phyloP scores from a whole-genome alignment of 2,113 vertebrate genomes.

The Uropsilus gracilis region DNA sequence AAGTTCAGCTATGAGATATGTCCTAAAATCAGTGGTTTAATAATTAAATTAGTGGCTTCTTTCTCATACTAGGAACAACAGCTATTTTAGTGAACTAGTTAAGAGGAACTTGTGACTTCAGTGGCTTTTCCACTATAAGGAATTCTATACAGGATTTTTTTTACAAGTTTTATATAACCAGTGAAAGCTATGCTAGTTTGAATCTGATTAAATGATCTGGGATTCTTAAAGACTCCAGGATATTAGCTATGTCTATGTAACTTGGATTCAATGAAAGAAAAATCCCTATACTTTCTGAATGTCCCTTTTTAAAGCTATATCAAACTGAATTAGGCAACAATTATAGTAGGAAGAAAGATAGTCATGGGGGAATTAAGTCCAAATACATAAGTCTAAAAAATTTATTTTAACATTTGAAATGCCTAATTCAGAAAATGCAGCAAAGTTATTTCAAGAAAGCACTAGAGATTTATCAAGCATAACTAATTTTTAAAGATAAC shows the following conservation, averaged over 20 bases:
- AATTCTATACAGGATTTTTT: neutral
- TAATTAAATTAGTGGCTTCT: neutral
- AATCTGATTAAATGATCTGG: conserved; percentile 4
- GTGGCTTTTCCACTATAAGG: neutral
- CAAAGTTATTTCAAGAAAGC: neutral
- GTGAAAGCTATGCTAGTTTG: neutral
- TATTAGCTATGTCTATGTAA: conserved; percentile 33
- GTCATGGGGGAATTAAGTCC: neutral
- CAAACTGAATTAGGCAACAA: conserved; percentile 44
- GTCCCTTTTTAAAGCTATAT: neutral
- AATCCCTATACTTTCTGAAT: neutral
- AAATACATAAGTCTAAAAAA: neutral
- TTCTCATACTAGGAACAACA: neutral
- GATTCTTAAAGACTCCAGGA: neutral
- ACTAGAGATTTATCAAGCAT: neutral
- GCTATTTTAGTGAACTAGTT: neutral
- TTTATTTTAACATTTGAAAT: neutral
- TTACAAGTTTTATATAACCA: conserved; percentile 38
- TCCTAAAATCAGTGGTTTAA: neutral
- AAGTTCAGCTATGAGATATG: neutral
- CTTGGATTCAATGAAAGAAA: neutral
- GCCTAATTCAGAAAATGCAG: neutral
- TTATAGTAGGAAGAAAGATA: neutral
- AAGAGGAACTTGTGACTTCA: conserved; percentile 10
- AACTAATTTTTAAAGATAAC: conserved; percentile 5